phyloP scores from a whole-genome alignment of 2,113 vertebrate genomes.

The Brienomyrus longianalis region DNA sequence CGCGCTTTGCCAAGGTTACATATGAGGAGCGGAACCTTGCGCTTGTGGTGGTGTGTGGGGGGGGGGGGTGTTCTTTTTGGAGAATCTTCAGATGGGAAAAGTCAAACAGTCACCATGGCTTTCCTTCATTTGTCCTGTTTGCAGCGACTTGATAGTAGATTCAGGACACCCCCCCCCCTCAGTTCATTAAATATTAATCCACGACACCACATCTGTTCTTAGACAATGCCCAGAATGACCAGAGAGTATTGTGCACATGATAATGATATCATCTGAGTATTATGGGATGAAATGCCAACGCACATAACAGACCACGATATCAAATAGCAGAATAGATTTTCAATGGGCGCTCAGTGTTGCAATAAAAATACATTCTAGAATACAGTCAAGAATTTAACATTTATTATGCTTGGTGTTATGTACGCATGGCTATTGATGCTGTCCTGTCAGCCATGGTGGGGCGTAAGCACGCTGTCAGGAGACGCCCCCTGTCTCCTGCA shows the following conservation, averaged over 20 bases:
- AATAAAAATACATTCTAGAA: not conserved
- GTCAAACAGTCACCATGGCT: not conserved
- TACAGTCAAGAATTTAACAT: not conserved
- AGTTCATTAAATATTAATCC: conserved; percentile 15
- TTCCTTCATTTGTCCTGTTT: not conserved
- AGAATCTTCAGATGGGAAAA: not conserved
- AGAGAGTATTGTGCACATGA: not conserved
- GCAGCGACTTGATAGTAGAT: not conserved
- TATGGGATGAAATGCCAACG: not conserved
- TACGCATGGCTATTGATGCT: not conserved
- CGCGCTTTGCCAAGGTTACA: not conserved
- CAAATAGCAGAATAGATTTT: not conserved
- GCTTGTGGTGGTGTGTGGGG: not conserved
- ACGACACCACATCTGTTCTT: conserved; percentile 9
- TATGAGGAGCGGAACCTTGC: not conserved
- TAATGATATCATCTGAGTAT: not conserved
- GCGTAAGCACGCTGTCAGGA: not conserved
- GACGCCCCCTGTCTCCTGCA: not conserved
- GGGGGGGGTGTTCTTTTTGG: not conserved
- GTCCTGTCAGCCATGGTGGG: not conserved
- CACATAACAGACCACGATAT: not conserved
- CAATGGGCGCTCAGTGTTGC: not conserved
- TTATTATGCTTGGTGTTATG: not conserved
- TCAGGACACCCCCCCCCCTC: not conserved
- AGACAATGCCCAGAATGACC: not conserved